Evolutionary conservation across 2,113 vertebrate species (phyloP).

Genomic region (Craseonycteris thonglongyai): DNA sequence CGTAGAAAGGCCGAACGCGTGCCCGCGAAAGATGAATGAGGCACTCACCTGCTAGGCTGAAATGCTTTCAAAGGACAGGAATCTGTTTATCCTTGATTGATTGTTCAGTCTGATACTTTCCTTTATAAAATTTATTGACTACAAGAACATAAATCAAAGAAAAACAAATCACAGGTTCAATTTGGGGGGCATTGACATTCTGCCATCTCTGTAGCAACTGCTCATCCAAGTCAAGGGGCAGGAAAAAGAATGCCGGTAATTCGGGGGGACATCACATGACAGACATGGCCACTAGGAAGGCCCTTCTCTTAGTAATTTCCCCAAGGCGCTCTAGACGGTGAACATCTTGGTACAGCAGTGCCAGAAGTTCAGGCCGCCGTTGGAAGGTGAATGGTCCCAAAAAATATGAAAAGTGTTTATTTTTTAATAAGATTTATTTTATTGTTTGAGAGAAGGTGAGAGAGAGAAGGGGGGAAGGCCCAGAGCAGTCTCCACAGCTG

Average conservation of each 20-base stretch:
- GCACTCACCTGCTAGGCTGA: constrained; percentile 77
- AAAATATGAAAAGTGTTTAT: not conserved
- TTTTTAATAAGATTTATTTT: too few relatives aligned
- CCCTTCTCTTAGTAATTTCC: not conserved
- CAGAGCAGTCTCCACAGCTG: too few relatives aligned
- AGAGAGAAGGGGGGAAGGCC: too few relatives aligned
- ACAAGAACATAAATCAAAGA: constrained; percentile 88
- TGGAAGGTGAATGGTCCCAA: not conserved
- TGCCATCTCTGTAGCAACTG: constrained; percentile 76
- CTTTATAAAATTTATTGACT: constrained; percentile 86
- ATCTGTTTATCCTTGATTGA: constrained; percentile 87
- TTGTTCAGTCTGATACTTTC: constrained; percentile 83
- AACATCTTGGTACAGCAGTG: not conserved
- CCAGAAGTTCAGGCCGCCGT: not conserved
- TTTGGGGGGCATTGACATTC: constrained; percentile 83
- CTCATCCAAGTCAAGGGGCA: constrained; percentile 69
- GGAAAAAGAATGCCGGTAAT: constrained; percentile 26
- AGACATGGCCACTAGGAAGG: constrained; percentile 19
- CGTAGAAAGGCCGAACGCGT: constrained; percentile 69
- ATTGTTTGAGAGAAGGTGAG: too few relatives aligned
- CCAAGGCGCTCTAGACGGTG: not conserved
- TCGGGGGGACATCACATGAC: not conserved
- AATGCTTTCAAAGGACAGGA: constrained; percentile 86
- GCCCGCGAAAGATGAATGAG: constrained; percentile 83
- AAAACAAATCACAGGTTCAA: constrained; percentile 85